Evolutionary conservation across 2,888 invertebrate species (phyloP).

Genomic region (Dione vanillae): DNA sequence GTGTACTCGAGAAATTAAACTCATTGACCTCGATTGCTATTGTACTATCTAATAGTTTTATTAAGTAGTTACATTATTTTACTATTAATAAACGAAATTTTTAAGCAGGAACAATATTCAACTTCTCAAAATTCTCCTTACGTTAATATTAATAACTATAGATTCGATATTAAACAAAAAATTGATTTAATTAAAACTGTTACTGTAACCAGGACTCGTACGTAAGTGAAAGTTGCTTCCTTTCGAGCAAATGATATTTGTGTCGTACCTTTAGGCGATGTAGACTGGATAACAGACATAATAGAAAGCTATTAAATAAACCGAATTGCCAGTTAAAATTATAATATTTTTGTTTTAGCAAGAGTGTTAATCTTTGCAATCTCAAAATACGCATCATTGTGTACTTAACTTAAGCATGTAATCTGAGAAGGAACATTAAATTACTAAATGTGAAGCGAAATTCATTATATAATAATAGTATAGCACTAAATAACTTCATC

Average conservation of each 20-base stretch:
- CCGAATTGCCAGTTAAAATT: not conserved
- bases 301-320: constrained; percentile 19
- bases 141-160: not conserved
- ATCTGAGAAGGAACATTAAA: too few species aligned
- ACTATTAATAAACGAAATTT: not conserved
- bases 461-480: too few species aligned
- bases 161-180: not conserved
- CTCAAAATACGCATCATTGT: too few species aligned
- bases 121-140: not conserved
- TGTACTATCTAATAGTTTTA: constrained; percentile 4
- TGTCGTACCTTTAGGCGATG: constrained; percentile 43
- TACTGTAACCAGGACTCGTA: constrained; percentile 33
- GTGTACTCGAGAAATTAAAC: constrained; percentile 17
- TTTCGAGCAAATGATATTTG: constrained; percentile 49
- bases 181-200: constrained; percentile 22
- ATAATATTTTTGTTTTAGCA: too few species aligned
- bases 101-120: not conserved
- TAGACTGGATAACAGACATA: constrained; percentile 33
- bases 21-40: constrained; percentile 10
- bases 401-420: too few species aligned
- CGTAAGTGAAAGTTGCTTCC: constrained; percentile 51
- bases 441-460: too few species aligned
- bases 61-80: not conserved
- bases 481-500: too few species aligned
- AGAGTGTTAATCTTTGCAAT: too few species aligned